A percentile compares a stretch with the other conserved stretches of the same genome.
Conservation (phyloP, 2,888 invertebrate genomes). For the Idaea straminata region DNA sequence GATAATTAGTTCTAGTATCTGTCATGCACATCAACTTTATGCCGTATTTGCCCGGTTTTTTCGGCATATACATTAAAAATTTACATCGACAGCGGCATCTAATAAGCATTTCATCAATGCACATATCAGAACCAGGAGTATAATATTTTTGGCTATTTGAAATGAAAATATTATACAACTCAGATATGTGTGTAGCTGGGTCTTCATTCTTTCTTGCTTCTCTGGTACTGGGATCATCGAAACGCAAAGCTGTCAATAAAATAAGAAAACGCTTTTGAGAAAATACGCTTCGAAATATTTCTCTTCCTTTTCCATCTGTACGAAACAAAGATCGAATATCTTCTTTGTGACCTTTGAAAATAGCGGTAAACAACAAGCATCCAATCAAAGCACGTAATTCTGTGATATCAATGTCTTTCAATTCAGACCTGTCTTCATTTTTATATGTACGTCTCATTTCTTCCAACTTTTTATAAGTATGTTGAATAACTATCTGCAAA, state of each 20-base stretch:
- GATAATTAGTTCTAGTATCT: conserved; percentile 19
- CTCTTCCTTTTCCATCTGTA: no score
- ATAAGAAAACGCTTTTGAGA: no score
- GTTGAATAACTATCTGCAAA: no score
- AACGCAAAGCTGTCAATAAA: conserved; percentile 9
- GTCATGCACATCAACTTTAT: conserved; percentile 19
- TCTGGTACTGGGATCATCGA: conserved; percentile 26
- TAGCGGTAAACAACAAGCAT: no score
- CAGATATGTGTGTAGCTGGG: conserved; percentile 22
- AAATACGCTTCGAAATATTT: no score
- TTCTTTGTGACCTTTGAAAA: no score
- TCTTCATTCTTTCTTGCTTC: conserved; percentile 20
- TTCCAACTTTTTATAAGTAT: no score
- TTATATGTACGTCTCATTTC: no score
- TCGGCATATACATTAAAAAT: conserved; percentile 24
- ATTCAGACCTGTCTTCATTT: no score
- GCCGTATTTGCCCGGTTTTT: conserved; percentile 23
- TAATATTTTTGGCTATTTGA: conserved; percentile 12
- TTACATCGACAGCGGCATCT: conserved; percentile 17
- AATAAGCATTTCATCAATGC: conserved; percentile 16
- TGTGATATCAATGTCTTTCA: no score
- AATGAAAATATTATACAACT: conserved; percentile 20
- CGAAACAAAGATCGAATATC: no score
- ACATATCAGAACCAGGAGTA: conserved; percentile 6
- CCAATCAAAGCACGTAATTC: no score